Percentiles rank a stretch among this genome's conserved stretches.
These are phyloP conservation scores for Eueremaeus valkanovi DNA, from an alignment of 2,888 invertebrate genomes.

Conservation along the genomic window DNA sequence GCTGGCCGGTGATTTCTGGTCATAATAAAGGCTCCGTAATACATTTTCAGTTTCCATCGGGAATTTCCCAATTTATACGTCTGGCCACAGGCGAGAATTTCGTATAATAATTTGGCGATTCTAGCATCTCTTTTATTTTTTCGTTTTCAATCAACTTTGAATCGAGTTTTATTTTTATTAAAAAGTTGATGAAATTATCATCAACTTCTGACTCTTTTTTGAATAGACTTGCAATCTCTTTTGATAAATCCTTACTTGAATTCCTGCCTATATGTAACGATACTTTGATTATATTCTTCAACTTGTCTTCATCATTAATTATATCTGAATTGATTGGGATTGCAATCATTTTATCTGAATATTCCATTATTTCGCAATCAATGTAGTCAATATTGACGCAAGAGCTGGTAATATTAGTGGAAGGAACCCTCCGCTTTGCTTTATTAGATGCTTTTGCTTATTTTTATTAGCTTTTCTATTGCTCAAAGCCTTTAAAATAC, in stretches of 20 bases:
- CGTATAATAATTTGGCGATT: background rate
- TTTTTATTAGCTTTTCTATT: background rate
- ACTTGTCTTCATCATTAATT: too few species aligned
- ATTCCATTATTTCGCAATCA: background rate
- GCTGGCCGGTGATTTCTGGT: background rate
- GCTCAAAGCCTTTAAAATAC: background rate
- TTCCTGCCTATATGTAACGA: too few species aligned
- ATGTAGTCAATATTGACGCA: background rate
- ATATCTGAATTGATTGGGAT: background rate
- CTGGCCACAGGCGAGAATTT: background rate
- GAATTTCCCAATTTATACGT: background rate
- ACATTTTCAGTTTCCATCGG: conserved; percentile 2
- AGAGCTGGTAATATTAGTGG: background rate
- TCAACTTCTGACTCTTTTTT: too few species aligned
- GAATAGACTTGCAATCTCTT: too few species aligned
- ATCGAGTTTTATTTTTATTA: background rate
- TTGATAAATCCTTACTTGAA: too few species aligned
- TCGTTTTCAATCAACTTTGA: background rate
- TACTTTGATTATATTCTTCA: too few species aligned
- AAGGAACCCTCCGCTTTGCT: background rate
- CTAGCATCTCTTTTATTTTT: background rate
- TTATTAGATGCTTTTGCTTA: background rate
- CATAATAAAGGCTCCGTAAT: conserved; percentile 26
- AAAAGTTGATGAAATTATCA: too few species aligned
- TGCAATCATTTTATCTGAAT: background rate